Base-by-base conservation (phyloP, 2,888 invertebrate species). In the Melinopterus prodromus region DNA sequence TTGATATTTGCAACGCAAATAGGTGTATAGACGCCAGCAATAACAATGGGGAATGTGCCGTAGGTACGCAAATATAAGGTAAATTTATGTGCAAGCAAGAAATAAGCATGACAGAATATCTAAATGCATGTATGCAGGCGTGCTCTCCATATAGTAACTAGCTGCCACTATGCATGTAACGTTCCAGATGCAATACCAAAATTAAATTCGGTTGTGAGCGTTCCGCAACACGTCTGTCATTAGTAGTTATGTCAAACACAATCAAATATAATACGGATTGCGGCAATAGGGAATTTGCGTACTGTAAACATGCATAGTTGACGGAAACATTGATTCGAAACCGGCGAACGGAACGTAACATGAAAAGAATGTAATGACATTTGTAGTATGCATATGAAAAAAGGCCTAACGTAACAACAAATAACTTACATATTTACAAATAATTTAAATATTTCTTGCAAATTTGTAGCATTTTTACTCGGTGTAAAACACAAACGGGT, bases 1-100 rank as follows among this genome's bases (percentile, higher is more conserved):
- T 53, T 53, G 53, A 53, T 53, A 53, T 53, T 53, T 53, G 53
- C 53, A 53, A 53, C 53, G 53, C 53, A 53, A 53, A 53, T 53
- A 53, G 9, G 53, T 53, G 53, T 53, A 53, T 53, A 53, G 53
- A 53, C 53, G 53, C 9, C 9, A 53, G 53, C 53, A 53, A 53
- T 53, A 53, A 53, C 53, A 53, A 53, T 53, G 53, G 53, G 53
- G 12, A 53, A 53, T 53, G 53, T 7, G 53, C 9, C 53, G 53
- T 12, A 53, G 53, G 53, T 53, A 53, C 53, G 53, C 53, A 53
- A 53, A 53, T 53, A 53, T 53, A 53, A 53, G 53, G 53, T 53
- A 53, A 53, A 53, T 53, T 53, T 53, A 53, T 53, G 53, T 53
- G 53, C 53, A 12, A 53, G 53, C 53, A 12, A 53, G 53, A 53